Conservation (phyloP, 2,797 vertebrate genomes). For the Leptodactylus fallax region DNA sequence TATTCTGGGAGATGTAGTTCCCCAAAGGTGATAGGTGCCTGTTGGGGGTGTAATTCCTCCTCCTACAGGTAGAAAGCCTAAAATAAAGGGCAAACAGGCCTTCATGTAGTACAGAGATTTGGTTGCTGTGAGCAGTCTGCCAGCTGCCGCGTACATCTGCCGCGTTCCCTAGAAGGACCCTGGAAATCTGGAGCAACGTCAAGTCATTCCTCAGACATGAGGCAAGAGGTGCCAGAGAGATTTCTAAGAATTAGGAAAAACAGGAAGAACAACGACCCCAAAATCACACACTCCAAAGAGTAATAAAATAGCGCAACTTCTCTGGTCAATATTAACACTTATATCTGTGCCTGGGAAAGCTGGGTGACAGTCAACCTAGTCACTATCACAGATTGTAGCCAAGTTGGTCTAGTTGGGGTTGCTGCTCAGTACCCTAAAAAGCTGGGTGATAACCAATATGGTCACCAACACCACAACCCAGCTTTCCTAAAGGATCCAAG, state of each 20-base stretch:
- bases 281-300: too few relatives aligned
- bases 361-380: background rate
- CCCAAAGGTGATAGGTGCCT: background rate
- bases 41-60: background rate
- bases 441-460: too few relatives aligned
- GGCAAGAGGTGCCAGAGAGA: background rate
- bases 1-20: background rate
- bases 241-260: conserved; percentile 46
- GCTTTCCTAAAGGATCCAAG: background rate
- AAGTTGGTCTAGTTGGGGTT: too few relatives aligned
- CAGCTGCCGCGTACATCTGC: conserved; percentile 39
- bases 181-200: background rate
- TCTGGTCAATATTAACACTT: background rate
- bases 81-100: background rate
- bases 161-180: conserved; percentile 18
- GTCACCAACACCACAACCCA: background rate
- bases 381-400: background rate
- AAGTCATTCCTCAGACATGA: conserved; percentile 11
- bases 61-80: background rate
- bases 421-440: too few relatives aligned
- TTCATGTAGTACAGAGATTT: background rate
- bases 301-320: too few relatives aligned
- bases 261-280: background rate
- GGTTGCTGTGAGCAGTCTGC: background rate
- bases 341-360: background rate